Evolutionary conservation across 2,797 vertebrate species (phyloP).

Genomic region (Gambelia wislizenii): DNA sequence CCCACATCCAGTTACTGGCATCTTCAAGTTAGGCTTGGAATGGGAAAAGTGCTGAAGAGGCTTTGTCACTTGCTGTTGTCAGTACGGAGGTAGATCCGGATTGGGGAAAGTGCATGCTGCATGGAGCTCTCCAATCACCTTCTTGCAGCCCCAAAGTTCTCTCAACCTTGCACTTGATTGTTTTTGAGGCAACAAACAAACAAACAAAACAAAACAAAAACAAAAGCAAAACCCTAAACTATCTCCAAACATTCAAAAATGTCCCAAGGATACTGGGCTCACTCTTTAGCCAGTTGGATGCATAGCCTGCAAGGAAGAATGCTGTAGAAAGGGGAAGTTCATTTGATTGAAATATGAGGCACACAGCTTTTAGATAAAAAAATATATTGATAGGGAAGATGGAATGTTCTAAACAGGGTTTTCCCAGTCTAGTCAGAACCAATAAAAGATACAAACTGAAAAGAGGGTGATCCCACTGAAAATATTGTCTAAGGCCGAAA

Average conservation of each 20-base stretch:
- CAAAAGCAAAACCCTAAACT: too few relatives aligned
- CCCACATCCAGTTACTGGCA: not conserved
- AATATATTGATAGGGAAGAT: too few relatives aligned
- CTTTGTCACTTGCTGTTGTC: not conserved
- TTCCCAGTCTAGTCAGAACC: not conserved
- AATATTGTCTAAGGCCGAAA: not conserved
- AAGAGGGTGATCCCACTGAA: not conserved
- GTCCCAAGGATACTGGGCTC: not conserved
- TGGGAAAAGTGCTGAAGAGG: not conserved
- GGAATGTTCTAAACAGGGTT: not conserved
- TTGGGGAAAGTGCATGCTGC: too few relatives aligned
- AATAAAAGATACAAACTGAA: too few relatives aligned
- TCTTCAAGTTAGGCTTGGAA: not conserved
- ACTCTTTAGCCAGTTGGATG: not conserved
- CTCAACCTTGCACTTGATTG: too few relatives aligned
- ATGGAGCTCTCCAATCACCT: too few relatives aligned
- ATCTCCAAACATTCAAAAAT: too few relatives aligned
- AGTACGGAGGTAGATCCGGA: not conserved
- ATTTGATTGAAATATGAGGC: not conserved
- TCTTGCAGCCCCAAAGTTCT: too few relatives aligned
- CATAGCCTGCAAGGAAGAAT: not conserved
- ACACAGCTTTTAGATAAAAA: not conserved
- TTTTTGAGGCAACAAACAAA: too few relatives aligned
- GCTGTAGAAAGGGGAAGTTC: not conserved
- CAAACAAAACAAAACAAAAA: too few relatives aligned